phyloP scores from a whole-genome alignment of 2,888 invertebrate genomes.

The Tinea semifulvella region DNA sequence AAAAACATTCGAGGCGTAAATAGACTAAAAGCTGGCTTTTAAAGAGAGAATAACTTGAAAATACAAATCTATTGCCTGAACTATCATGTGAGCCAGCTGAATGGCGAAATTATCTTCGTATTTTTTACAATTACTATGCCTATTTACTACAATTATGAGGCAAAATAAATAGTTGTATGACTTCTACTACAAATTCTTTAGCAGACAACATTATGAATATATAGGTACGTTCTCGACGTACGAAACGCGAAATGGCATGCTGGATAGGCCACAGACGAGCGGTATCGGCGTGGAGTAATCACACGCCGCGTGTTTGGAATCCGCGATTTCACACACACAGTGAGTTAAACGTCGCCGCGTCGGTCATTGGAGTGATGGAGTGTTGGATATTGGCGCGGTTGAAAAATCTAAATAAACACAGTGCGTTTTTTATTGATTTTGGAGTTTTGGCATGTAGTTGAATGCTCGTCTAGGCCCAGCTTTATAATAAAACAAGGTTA shows the following conservation, averaged over 20 bases:
- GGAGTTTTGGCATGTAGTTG: too few relatives aligned
- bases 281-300: too few relatives aligned
- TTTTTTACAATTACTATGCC: neutral
- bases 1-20: too few relatives aligned
- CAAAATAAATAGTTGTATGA: neutral
- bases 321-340: too few relatives aligned
- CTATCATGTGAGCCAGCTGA: neutral
- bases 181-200: neutral
- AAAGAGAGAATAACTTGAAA: neutral
- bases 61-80: neutral
- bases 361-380: too few relatives aligned
- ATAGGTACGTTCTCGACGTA: too few relatives aligned
- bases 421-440: too few relatives aligned
- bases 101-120: neutral
- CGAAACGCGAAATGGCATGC: neutral
- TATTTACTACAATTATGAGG: neutral
- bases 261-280: too few relatives aligned
- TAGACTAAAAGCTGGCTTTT: neutral
- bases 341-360: neutral
- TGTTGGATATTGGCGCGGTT: neutral
- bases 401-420: neutral
- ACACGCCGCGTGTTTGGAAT: too few relatives aligned
- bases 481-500: too few relatives aligned
- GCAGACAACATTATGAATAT: too few relatives aligned
- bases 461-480: too few relatives aligned